Conservation (phyloP, 1,140 invertebrate genomes). For the Brachionus manjavacas region DNA sequence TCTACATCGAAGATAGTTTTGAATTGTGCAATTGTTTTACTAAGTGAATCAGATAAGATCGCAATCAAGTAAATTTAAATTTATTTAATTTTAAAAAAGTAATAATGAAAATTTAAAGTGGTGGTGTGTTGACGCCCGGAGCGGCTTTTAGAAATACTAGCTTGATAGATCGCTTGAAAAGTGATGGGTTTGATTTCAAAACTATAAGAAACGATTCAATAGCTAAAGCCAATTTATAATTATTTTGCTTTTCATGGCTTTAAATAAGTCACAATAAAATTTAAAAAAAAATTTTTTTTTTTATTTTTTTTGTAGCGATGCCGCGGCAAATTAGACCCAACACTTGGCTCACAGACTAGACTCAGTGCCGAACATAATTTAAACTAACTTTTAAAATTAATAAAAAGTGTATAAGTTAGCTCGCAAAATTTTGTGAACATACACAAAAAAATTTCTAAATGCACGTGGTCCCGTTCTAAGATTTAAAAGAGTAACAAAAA, state of each 20-base stretch:
- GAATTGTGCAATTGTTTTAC: constrained; percentile 68
- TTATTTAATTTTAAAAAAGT: constrained; percentile 8
- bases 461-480: constrained; percentile 5
- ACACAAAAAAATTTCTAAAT: not conserved
- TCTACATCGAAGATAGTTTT: constrained; percentile 70
- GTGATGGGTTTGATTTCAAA: constrained; percentile 63
- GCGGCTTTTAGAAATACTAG: constrained; percentile 65
- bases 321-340: not conserved
- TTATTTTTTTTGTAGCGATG: not conserved
- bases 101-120: constrained; percentile 56
- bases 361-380: not conserved
- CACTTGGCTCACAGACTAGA: not conserved
- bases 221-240: constrained; percentile 9
- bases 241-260: not conserved
- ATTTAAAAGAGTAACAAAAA: not conserved
- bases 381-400: not conserved
- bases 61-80: constrained; percentile 63
- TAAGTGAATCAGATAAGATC: constrained; percentile 72
- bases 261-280: not conserved
- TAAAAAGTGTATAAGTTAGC: not conserved
- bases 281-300: not conserved
- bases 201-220: constrained; percentile 48
- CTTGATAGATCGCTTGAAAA: constrained; percentile 63
- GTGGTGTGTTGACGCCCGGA: constrained; percentile 64
- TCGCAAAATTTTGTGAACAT: not conserved